These are phyloP conservation scores for Xanthorhoe spadicearia DNA, from an alignment of 2,888 invertebrate species.

Conservation along the genomic window DNA sequence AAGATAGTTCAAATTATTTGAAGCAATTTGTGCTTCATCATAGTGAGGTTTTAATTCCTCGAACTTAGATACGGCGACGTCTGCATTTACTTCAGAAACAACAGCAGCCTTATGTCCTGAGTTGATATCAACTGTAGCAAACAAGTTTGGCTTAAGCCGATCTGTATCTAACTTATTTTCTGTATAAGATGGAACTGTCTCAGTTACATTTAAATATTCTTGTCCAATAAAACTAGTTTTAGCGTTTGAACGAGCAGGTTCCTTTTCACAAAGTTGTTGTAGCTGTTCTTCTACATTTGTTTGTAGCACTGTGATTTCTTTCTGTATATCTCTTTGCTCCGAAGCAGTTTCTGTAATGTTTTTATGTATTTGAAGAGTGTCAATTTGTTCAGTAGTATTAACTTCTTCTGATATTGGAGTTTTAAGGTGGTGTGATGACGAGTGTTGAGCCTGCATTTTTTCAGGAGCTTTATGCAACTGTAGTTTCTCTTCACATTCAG, in stretches of 20 bases:
- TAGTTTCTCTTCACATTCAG: constrained; percentile 87
- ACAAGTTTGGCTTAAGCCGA: constrained; percentile 67
- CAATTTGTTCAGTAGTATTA: constrained; percentile 72
- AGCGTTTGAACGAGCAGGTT: constrained; percentile 82
- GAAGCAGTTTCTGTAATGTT: constrained; percentile 59
- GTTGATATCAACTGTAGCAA: constrained; percentile 81
- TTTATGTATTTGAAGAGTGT: constrained; percentile 52
- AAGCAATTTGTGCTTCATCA: constrained; percentile 68
- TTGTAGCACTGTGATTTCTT: constrained; percentile 72
- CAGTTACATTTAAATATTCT: constrained; percentile 86
- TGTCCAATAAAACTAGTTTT: constrained; percentile 82
- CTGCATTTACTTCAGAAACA: constrained; percentile 75
- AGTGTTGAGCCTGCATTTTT: constrained; percentile 53
- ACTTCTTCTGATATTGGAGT: constrained; percentile 73
- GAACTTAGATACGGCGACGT: constrained; percentile 61
- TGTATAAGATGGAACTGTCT: constrained; percentile 77
- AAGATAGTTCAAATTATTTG: constrained; percentile 62
- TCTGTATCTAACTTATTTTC: constrained; percentile 75
- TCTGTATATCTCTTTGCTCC: constrained; percentile 66
- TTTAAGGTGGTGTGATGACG: constrained; percentile 70
- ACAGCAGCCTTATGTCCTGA: constrained; percentile 80
- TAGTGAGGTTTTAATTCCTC: constrained; percentile 52
- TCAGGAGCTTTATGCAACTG: constrained; percentile 59
- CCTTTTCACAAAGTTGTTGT: constrained; percentile 79
- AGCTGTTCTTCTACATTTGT: constrained; percentile 80